Conservation (phyloP, 2,797 vertebrate genomes). For the Discoglossus pictus region DNA sequence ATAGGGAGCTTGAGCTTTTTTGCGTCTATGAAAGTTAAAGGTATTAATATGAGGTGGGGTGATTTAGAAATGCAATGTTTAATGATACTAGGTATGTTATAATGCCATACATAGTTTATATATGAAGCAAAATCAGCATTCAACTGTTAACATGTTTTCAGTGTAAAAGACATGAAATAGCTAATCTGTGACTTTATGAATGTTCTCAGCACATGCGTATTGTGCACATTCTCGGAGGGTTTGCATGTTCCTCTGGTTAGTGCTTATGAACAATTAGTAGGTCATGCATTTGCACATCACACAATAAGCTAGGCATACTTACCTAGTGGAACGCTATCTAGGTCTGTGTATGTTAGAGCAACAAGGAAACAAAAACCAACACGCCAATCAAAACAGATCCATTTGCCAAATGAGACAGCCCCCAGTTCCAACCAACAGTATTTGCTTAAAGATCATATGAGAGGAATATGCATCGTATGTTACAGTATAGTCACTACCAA, state of each 20-base stretch:
- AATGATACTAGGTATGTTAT: neutral
- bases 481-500: no score
- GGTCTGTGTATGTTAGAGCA: slow-evolving; percentile 91
- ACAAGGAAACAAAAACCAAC: slow-evolving; percentile 88
- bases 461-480: no score
- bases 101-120: slow-evolving; percentile 10
- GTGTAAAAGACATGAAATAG: slow-evolving; percentile 8
- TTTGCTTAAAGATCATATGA: slow-evolving; percentile 31
- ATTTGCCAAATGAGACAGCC: slow-evolving; percentile 63
- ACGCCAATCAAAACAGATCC: slow-evolving; percentile 89
- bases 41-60: slow-evolving; percentile 15
- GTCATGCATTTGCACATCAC: slow-evolving; percentile 73
- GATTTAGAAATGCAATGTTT: slow-evolving; percentile 10
- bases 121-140: slow-evolving; percentile 46
- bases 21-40: neutral
- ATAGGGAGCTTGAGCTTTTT: no score
- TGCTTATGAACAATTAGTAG: slow-evolving; percentile 75
- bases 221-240: slow-evolving; percentile 57
- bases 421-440: slow-evolving; percentile 49
- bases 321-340: slow-evolving; percentile 92
- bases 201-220: slow-evolving; percentile 69
- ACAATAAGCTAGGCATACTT: slow-evolving; percentile 84
- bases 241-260: slow-evolving; percentile 71
- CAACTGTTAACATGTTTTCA: slow-evolving; percentile 32
- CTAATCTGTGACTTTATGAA: slow-evolving; percentile 55